A percentile compares a stretch with the other conserved stretches of the same genome.
Conservation (phyloP, 2,888 invertebrate species). For the Gymnosoma rotundatum region DNA sequence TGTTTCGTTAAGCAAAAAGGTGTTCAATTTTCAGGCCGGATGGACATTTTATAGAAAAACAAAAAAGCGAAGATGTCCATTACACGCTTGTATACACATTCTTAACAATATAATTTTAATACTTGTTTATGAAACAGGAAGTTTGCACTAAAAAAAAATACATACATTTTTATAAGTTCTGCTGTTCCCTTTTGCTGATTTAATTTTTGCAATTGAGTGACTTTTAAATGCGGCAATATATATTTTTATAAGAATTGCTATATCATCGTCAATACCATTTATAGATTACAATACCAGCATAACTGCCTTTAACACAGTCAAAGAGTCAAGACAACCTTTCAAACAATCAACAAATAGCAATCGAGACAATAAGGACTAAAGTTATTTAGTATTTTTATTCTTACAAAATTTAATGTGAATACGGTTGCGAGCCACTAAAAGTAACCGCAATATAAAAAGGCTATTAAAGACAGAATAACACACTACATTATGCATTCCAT, state of each 20-base stretch:
- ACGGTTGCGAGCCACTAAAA: constrained; percentile 32
- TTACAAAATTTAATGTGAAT: constrained; percentile 39
- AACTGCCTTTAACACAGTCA: constrained; percentile 20
- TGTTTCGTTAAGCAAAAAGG: neutral
- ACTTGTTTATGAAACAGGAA: constrained; percentile 6
- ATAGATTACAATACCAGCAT: constrained; percentile 43
- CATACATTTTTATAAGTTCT: neutral
- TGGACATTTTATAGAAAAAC: too few relatives aligned
- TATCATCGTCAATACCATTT: constrained; percentile 58
- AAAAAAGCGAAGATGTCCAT: too few relatives aligned
- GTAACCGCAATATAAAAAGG: constrained; percentile 60
- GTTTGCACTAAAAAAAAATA: constrained; percentile 19
- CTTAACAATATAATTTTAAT: neutral
- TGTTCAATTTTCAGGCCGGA: too few relatives aligned
- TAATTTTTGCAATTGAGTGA: constrained; percentile 73
- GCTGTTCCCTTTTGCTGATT: constrained; percentile 30
- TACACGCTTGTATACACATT: neutral
- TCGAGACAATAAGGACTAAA: constrained; percentile 44
- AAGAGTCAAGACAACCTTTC: constrained; percentile 3
- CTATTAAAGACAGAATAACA: constrained; percentile 54
- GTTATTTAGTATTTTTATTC: constrained; percentile 55
- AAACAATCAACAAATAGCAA: constrained; percentile 5
- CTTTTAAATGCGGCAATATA: constrained; percentile 66
- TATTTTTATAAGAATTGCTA: constrained; percentile 58
- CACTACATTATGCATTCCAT: constrained; percentile 57